Conservation (phyloP, 2,797 vertebrate species). For the Coendou prehensilis region DNA sequence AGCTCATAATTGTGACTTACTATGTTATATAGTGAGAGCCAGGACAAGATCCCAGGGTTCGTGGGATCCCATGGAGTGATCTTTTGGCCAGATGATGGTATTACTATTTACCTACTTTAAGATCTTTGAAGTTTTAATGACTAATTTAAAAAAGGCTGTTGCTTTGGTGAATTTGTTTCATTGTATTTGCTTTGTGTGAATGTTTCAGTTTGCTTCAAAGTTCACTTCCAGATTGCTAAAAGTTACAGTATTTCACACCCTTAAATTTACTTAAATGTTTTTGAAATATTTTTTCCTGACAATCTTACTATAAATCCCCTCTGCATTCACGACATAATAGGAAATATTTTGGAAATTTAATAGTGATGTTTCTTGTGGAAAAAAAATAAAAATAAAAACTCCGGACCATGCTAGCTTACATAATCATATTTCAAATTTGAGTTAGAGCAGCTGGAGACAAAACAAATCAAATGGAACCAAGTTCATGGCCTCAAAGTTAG, state of each 20-base stretch:
- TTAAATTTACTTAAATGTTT: not conserved
- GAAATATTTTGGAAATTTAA: slow-evolving; percentile 76
- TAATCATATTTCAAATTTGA: slow-evolving; percentile 62
- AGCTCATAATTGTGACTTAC: not conserved
- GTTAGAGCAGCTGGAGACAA: slow-evolving; percentile 69
- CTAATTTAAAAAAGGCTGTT: not conserved
- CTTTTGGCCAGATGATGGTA: not conserved
- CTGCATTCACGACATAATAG: slow-evolving; percentile 53
- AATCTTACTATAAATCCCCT: slow-evolving; percentile 48
- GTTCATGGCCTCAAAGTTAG: not conserved
- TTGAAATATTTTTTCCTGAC: slow-evolving; percentile 41
- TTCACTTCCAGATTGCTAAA: slow-evolving; percentile 39
- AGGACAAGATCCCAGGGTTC: not conserved
- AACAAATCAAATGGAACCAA: slow-evolving; percentile 58
- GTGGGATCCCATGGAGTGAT: not conserved
- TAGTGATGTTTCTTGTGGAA: slow-evolving; percentile 47
- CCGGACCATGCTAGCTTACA: slow-evolving; percentile 7
- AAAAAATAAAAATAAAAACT: slow-evolving; percentile 54
- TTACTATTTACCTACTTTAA: slow-evolving; percentile 34
- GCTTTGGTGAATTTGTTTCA: slow-evolving; percentile 23
- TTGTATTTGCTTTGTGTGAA: slow-evolving; percentile 43
- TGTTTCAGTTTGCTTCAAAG: slow-evolving; percentile 57
- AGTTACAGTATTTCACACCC: not conserved
- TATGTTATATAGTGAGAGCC: not conserved
- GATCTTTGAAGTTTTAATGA: slow-evolving; percentile 1